Evolutionary conservation across 2,888 invertebrate genomes (phyloP), one percentile per base, ranked within the genome.

Genomic region (Agelastica alni): DNA sequence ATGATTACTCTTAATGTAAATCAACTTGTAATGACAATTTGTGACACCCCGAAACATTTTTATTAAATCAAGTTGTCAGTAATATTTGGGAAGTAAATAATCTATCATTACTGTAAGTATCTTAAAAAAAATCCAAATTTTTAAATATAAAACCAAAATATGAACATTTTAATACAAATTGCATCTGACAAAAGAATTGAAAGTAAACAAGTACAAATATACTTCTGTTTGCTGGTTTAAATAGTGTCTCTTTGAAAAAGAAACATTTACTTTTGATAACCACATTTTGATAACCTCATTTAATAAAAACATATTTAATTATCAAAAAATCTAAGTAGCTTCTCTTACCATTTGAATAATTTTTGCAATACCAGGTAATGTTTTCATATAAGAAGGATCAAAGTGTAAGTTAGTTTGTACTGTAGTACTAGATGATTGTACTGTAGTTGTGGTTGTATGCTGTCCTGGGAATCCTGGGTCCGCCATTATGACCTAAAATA

Each of bases 321-420:
- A 22, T 22, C 9, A 39, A 6, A 22, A 28, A 18, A 10, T 64
- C n/a, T 17, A 14, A 7, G 4, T 36, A 6, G 4, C 6, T 7
- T 6, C 6, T 81, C 88, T 85, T 78, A 91, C 91, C 70, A 91
- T 84, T 81, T 89, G 85, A 1, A 81, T 81, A 59, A 84, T 76
- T 81, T 93, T 93, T 13, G 93, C 73, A 51, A 89, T 82, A 44
- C 93, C 93, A 1, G 90, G 88, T 37, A 88, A 65, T 0, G 88
- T 89, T 63, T 80, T 79, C 12, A 89, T 68, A 69, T 92, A 92
- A 1, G 80, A 74, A 0, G 84, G 80, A 76, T 93, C 93, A 73
- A 87, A 90, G 65, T 90, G 79, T 60, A 91, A 79, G 64, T 83
- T 83, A n/a, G 87, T 85, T 69, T 87, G 85, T n/a, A 86, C 87